Conservation (phyloP, 1,140 invertebrate genomes). For the Sycophila sp. region DNA sequence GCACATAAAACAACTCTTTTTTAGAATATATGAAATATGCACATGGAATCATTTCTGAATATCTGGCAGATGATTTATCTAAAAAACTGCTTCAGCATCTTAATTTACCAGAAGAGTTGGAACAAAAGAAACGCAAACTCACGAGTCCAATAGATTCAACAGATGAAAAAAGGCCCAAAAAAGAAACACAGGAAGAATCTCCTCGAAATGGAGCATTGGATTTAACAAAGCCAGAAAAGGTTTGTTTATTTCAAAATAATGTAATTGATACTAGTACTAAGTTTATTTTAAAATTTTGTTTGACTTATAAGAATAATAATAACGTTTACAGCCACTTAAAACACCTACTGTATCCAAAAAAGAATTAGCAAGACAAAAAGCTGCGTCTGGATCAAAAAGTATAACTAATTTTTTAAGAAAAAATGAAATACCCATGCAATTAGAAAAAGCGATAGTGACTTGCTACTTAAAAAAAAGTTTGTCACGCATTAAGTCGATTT, state of each 20-base stretch:
- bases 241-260: conserved; percentile 23
- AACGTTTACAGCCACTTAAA: conserved; percentile 58
- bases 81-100: conserved; percentile 71
- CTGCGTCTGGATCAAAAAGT: conserved; percentile 77
- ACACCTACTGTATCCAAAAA: conserved; percentile 69
- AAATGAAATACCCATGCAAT: conserved; percentile 53
- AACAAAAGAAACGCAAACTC: conserved; percentile 71
- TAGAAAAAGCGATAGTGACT: conserved; percentile 25
- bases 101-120: conserved; percentile 70
- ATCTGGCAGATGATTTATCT: conserved; percentile 73
- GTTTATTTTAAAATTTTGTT: conserved; percentile 1
- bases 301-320: conserved; percentile 2
- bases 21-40: conserved; percentile 76
- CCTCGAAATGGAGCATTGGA: conserved; percentile 53
- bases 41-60: conserved; percentile 76
- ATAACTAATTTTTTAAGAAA: conserved; percentile 80
- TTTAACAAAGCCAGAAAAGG: conserved; percentile 59
- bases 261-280: neutral
- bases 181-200: conserved; percentile 46
- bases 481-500: conserved; percentile 24
- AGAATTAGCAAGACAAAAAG: conserved; percentile 77
- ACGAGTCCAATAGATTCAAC: conserved; percentile 48
- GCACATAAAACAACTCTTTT: no score
- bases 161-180: conserved; percentile 59
- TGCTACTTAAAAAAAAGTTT: conserved; percentile 7